Conservation (phyloP, 2,113 vertebrate genomes). For the Globicephala melas region DNA sequence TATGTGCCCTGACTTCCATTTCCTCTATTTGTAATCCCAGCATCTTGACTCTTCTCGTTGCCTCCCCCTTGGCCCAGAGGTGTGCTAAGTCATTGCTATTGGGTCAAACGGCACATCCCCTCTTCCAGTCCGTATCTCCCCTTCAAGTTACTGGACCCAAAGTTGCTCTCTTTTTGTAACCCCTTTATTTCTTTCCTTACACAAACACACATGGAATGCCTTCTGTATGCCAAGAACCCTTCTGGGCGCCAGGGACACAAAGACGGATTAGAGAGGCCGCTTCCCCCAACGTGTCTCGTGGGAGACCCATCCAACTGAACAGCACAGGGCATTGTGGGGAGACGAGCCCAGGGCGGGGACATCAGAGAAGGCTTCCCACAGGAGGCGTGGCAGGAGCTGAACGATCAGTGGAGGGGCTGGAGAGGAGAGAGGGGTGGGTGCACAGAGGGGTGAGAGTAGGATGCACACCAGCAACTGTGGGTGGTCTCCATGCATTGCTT, state of each 20-base stretch:
- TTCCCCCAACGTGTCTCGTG: neutral
- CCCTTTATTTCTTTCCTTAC: neutral
- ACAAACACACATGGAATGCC: neutral
- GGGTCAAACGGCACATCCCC: neutral
- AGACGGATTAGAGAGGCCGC: neutral
- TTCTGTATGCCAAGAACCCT: neutral
- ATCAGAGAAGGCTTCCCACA: neutral
- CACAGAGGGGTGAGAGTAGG: neutral
- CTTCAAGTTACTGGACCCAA: neutral
- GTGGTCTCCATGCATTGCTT: neutral
- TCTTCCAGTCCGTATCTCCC: neutral
- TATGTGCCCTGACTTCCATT: neutral
- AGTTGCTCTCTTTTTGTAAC: neutral
- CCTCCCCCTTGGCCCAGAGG: neutral
- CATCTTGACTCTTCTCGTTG: neutral
- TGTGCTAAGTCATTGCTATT: neutral
- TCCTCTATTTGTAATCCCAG: neutral
- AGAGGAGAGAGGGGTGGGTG: neutral
- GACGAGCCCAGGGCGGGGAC: too few species aligned
- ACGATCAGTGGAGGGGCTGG: neutral
- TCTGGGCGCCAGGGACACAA: neutral
- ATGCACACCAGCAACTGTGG: too few species aligned
- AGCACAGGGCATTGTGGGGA: fast-evolving
- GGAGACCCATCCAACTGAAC: neutral
- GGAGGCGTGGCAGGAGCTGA: neutral